Percentiles rank a stretch among this genome's conserved stretches.
phyloP scores from a whole-genome alignment of 2,888 invertebrate genomes.

The Megastigmus dorsalis region DNA sequence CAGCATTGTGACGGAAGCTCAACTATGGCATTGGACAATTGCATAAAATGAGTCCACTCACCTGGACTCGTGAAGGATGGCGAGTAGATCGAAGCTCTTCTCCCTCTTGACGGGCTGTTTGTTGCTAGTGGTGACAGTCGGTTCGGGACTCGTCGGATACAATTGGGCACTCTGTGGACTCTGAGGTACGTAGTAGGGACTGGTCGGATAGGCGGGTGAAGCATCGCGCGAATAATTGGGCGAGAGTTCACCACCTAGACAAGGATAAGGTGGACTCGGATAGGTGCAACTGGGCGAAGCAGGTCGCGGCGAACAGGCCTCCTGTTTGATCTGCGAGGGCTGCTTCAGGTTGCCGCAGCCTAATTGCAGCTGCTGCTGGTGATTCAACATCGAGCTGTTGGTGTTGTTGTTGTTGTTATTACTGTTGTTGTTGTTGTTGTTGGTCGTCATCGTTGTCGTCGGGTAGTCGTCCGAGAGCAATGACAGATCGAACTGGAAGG shows the following conservation, averaged over 20 bases:
- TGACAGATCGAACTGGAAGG: slow-evolving; percentile 83
- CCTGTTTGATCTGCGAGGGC: slow-evolving; percentile 76
- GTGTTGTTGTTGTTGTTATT: neutral
- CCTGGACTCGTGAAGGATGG: slow-evolving; percentile 72
- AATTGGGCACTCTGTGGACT: slow-evolving; percentile 72
- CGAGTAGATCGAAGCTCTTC: slow-evolving; percentile 70
- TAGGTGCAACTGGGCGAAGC: slow-evolving; percentile 66
- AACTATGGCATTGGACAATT: no score
- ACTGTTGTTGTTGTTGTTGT: neutral
- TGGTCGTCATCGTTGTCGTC: slow-evolving; percentile 19
- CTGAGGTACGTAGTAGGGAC: slow-evolving; percentile 72
- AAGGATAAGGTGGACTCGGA: slow-evolving; percentile 69
- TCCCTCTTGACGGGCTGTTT: slow-evolving; percentile 70
- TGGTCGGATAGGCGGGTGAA: slow-evolving; percentile 71
- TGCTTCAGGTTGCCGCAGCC: slow-evolving; percentile 5
- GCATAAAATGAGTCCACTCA: no score
- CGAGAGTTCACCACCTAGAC: slow-evolving; percentile 63
- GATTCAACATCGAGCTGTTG: no score
- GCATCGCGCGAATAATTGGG: slow-evolving; percentile 71
- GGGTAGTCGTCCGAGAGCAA: slow-evolving; percentile 79
- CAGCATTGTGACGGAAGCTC: no score
- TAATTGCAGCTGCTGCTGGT: slow-evolving; percentile 9
- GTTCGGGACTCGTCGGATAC: slow-evolving; percentile 70
- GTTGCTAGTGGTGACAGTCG: slow-evolving; percentile 54
- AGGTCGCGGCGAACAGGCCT: slow-evolving; percentile 74